phyloP scores from a whole-genome alignment of 2,797 vertebrate species.

The Eupleurogrammus muticus region DNA sequence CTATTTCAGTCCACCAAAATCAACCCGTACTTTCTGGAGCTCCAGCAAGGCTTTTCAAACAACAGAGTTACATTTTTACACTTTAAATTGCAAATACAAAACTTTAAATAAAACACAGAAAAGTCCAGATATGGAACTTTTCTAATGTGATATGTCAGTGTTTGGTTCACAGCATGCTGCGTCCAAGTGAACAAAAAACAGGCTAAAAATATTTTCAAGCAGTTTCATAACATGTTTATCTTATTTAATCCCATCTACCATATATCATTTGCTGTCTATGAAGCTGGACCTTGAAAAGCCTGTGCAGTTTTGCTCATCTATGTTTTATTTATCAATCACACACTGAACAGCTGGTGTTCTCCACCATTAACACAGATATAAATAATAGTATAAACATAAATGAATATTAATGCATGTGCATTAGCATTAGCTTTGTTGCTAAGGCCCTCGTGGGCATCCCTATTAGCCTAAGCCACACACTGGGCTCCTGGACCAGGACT shows the following conservation, averaged over 20 bases:
- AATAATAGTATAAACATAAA: slow-evolving; percentile 62
- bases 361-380: slow-evolving; percentile 58
- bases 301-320: slow-evolving; percentile 33
- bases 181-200: neutral
- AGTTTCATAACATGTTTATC: neutral
- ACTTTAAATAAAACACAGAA: too few species aligned
- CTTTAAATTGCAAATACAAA: too few species aligned
- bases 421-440: slow-evolving; percentile 73
- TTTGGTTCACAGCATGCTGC: neutral
- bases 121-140: too few species aligned
- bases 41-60: too few species aligned
- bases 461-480: slow-evolving; percentile 58
- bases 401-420: slow-evolving; percentile 70
- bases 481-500: slow-evolving; percentile 28
- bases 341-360: slow-evolving; percentile 55
- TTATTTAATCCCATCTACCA: neutral
- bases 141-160: neutral
- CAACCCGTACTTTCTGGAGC: too few species aligned
- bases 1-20: too few species aligned
- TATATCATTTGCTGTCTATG: neutral
- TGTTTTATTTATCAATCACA: slow-evolving; percentile 54
- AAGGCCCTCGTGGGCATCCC: slow-evolving; percentile 52
- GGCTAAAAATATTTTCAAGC: neutral
- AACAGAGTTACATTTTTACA: too few species aligned
- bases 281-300: slow-evolving; percentile 9